phyloP scores from a whole-genome alignment of 2,888 invertebrate species.

The Pocota personata region DNA sequence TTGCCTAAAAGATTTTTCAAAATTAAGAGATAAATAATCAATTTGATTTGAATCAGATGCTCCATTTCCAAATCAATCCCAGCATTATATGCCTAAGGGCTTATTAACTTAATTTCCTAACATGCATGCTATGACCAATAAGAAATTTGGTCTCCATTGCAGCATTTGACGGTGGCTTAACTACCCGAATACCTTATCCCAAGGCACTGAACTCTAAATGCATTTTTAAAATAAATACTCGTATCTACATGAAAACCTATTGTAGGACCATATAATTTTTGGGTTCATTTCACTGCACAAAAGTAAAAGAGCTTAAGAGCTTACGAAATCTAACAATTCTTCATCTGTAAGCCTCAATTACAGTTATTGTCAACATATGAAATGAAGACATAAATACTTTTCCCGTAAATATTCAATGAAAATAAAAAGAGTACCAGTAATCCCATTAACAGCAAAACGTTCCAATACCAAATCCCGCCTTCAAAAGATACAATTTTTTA shows the following conservation, averaged over 20 bases:
- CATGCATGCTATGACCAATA: neutral
- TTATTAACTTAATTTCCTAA: neutral
- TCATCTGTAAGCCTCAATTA: neutral
- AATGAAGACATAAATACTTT: constrained; percentile 17
- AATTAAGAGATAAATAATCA: too few species aligned
- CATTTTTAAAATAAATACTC: neutral
- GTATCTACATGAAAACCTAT: neutral
- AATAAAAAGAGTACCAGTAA: neutral
- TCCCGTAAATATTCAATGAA: neutral
- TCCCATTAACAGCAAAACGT: neutral
- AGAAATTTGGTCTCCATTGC: neutral
- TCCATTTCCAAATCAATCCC: neutral
- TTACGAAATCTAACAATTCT: neutral
- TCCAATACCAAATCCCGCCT: neutral
- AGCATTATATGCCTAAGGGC: too few species aligned
- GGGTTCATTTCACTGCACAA: constrained; percentile 5
- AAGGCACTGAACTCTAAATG: neutral
- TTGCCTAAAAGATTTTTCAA: too few species aligned
- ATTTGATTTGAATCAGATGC: too few species aligned
- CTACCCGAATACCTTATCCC: neutral
- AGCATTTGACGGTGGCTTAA: neutral
- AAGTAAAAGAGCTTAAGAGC: neutral
- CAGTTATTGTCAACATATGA: neutral
- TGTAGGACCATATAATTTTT: constrained; percentile 1
- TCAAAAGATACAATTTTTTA: neutral